Base-by-base conservation (phyloP, 1,140 invertebrate genomes). In the Coboldia fuscipes region DNA sequence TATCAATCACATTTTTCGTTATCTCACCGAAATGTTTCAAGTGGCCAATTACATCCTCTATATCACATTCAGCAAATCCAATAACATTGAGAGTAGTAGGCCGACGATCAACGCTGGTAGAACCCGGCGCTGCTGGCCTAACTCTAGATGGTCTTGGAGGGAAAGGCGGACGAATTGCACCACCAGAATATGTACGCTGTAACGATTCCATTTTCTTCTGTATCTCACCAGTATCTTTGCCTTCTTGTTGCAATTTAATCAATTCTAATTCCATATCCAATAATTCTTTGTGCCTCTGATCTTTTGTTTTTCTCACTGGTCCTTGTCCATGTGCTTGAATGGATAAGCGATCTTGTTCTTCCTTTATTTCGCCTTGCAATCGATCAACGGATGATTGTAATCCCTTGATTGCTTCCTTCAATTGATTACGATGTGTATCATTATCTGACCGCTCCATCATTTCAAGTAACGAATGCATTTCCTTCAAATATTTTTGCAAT, bases 21-120 rank as follows among this genome's bases (percentile, higher is more conserved):
- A 55, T 53, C 38, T 55, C 52, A 29, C 52, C 52, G 35, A 54
- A 55, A 41, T 51, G 42, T 51, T 55, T 26, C 14, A 55, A 54
- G 38, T 55, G 52, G 4, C 51, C 52, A 29, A 55, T 39, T 23
- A 55, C 45, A 41, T 49, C 48, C 33, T 55, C 52, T 2, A 50
- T 44, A 24, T 55, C 52, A 24, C 53, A 51, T 16, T 43, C 38
- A 3, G 45, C 41, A 43, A 55, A 55, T 5, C 52, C 52, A 6
- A 46, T 52, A 18, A 55, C 47, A 2, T 51, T 42, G 30, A 55
- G 47, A 0, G 52, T 45, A 20, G 52, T 54, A 2, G 52, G 48
- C 23, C 52, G 39, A 16, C 52, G 41, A 41, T 55, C 52, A 15
- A 55, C 27, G 14, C 33, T 31, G 8, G 37, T 35, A 4, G 37